Percentiles rank a stretch among this genome's conserved stretches.
These are phyloP conservation scores for Eustalomyia histrio DNA, from an alignment of 2,888 invertebrate species.

Conservation along the genomic window DNA sequence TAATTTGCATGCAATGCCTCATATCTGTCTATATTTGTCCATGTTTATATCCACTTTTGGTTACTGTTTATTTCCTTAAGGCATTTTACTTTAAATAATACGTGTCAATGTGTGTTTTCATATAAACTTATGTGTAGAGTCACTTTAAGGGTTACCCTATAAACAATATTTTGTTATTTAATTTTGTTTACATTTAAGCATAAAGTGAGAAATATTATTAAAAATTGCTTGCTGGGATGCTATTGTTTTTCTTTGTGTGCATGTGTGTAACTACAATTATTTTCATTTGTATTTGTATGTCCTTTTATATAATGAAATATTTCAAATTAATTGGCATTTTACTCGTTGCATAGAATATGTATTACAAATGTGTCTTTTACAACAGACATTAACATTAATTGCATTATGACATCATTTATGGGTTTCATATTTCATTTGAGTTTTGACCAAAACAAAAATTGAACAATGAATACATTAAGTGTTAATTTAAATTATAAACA, in stretches of 20 bases:
- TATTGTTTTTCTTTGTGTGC: conserved; percentile 10
- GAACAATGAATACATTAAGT: neutral
- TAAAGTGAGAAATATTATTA: too few species aligned
- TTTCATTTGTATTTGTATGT: neutral
- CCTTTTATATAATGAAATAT: conserved; percentile 35
- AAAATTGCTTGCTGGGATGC: neutral
- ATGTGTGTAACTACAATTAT: neutral
- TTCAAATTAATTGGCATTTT: conserved; percentile 64
- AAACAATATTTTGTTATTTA: too few species aligned
- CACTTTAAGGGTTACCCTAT: neutral
- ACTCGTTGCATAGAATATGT: neutral
- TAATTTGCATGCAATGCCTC: too few species aligned
- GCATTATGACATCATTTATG: conserved; percentile 63
- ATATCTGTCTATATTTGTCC: too few species aligned
- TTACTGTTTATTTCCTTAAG: conserved; percentile 39
- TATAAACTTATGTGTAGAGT: neutral
- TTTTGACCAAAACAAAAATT: conserved; percentile 1
- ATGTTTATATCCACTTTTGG: conserved; percentile 1
- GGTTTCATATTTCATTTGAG: conserved; percentile 63
- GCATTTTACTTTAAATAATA: conserved; percentile 41
- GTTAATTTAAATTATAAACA: neutral
- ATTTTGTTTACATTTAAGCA: too few species aligned
- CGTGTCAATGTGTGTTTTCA: conserved; percentile 13
- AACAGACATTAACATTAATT: conserved; percentile 65
- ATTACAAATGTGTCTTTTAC: conserved; percentile 59